Base-by-base conservation (phyloP, 2,888 invertebrate genomes). In the Plebejus melissa region DNA sequence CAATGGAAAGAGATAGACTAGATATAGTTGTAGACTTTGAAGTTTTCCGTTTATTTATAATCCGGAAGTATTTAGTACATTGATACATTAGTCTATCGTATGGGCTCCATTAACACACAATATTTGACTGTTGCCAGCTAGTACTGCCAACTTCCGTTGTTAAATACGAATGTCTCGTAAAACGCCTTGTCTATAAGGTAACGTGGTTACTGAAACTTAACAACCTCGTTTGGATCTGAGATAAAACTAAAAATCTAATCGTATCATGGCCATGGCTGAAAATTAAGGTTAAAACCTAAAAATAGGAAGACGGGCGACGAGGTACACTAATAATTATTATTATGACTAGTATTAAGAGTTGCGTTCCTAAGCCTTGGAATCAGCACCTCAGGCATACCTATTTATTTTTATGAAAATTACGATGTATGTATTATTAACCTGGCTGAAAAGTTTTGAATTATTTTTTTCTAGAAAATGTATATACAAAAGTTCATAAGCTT, bases 141-240 rank as follows among this genome's bases (percentile, higher is more conserved):
- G 11, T 9, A 71, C 22, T 71, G 71, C 71, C 71, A 71, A 71
- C 28, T 71, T 71, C 71, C 46, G 22, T 50, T n/a, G 41, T 46
- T 71, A 22, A 50, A 71, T 71, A 71, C 46, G 50, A 28, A 71
- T 50, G 71, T 71, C 50, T 50, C 38, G 46, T 38, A 71, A 71
- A 71, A 71, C 13, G 71, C 71, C 71, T 70, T 70, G 41, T 41
- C 38, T 28, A 70, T 41, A 9, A 5, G 36, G 36, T n/a, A 70
- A 70, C n/a, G n/a, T 41, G n/a, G 38, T 70, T 41, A 38, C 60
- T 22, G 60, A 60, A 60, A 60, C 28, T 4, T 60, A 60, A 1
- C 60, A 60, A 60, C n/a, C 58, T 58, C 58, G 58, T 58, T 16
- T 54, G 16, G 16, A 54, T 16, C 13, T 54, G 54, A 16, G 13